Conservation (phyloP, 2,888 invertebrate genomes). For the Diaperis boleti region DNA sequence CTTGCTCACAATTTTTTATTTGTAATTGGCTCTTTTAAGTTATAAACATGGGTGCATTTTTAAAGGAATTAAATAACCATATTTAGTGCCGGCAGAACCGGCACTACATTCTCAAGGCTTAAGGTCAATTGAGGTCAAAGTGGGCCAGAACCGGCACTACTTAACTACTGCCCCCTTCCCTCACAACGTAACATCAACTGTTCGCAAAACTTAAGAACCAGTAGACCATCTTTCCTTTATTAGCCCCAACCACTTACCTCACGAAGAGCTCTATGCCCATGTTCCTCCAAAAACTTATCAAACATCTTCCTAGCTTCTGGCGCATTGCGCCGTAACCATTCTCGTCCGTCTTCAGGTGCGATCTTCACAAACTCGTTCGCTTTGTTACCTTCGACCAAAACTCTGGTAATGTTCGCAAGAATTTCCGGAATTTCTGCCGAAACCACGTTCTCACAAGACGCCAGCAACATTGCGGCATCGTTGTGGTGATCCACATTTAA, state of each 20-base stretch:
- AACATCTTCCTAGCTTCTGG: conserved; percentile 67
- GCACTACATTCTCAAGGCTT: no score
- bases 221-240: no score
- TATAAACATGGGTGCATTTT: no score
- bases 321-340: conserved; percentile 72
- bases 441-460: conserved; percentile 76
- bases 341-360: conserved; percentile 67
- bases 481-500: conserved; percentile 74
- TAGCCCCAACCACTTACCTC: conserved; percentile 72
- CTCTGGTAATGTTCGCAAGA: conserved; percentile 57
- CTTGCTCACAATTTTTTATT: no score
- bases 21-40: no score
- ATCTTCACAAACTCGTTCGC: conserved; percentile 68
- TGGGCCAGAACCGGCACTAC: no score
- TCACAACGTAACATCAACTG: no score
- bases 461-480: conserved; percentile 77
- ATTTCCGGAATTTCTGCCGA: conserved; percentile 77
- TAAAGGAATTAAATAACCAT: no score
- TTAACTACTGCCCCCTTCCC: no score
- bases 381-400: conserved; percentile 43
- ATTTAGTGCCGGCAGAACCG: no score
- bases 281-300: conserved; percentile 72
- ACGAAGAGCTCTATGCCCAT: conserved; percentile 78
- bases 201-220: no score
- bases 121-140: no score